Evolutionary conservation across 2,113 vertebrate genomes (phyloP).

Genomic region (Sakesphorus luctuosus): DNA sequence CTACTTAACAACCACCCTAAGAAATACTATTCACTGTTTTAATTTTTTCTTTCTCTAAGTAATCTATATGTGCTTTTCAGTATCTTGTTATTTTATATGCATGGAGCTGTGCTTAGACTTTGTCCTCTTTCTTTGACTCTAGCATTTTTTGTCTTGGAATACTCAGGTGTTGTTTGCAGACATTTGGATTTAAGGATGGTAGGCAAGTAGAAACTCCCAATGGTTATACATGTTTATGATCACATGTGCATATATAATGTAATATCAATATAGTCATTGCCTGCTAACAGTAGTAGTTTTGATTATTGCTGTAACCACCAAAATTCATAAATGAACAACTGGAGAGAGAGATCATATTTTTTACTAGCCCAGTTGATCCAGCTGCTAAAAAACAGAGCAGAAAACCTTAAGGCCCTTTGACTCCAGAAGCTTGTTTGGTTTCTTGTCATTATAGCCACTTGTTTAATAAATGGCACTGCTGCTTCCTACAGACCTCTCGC

Average conservation of each 20-base stretch:
- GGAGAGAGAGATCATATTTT: not conserved
- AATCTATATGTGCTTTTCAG: not conserved
- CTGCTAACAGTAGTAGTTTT: not conserved
- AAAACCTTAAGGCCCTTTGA: not conserved
- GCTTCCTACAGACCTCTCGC: constrained; percentile 8
- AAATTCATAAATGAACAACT: not conserved
- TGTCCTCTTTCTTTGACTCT: not conserved
- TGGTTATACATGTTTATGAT: not conserved
- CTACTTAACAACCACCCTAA: not conserved
- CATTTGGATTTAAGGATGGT: not conserved
- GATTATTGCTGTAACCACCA: not conserved
- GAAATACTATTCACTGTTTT: not conserved
- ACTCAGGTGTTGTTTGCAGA: not conserved
- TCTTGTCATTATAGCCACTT: not conserved
- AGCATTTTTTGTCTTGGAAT: not conserved
- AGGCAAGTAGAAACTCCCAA: not conserved
- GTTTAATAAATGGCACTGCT: constrained; percentile 6
- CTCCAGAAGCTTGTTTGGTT: not conserved
- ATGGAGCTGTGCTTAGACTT: not conserved
- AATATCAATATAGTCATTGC: not conserved
- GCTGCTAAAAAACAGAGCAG: not conserved
- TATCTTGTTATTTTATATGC: not conserved
- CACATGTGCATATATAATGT: not conserved
- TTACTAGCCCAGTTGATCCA: not conserved
- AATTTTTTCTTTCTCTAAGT: not conserved